Evolutionary conservation across 1,140 invertebrate genomes (phyloP), one percentile per base, ranked within the genome.

Genomic region (Danaus melanippus): DNA sequence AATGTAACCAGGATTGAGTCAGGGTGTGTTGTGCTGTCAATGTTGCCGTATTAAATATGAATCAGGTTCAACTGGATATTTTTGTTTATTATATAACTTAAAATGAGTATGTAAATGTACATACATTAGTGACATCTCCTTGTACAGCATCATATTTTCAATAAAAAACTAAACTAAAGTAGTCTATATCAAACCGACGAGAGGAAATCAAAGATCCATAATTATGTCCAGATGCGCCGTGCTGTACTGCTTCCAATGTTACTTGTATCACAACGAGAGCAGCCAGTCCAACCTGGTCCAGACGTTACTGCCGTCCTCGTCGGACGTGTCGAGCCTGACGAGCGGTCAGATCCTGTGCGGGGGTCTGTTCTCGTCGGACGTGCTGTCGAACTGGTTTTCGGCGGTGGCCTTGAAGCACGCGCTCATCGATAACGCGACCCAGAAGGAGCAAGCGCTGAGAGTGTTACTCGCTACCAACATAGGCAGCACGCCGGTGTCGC

Each of bases 331-430:
- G 5, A 86, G 88, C 12, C 71, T 93, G 12, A 93, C 91, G 8
- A 92, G 90, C 62, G 97, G 98, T 0, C 97, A 98, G 84, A 87
- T 99, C n/a, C 88, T 99, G 3, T 99, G 97, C 77, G 93, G 94
- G 12, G 81, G 98, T 0, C 86, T 99, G 10, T 98, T 99, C 80
- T 97, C 94, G 46, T 85, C 90, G 0, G 97, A 99, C 79, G 88
- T 94, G 11, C 85, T 97, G n/a, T 97, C 95, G n/a, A 98, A 97
- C 79, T 99, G 98, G 98, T 97, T 98, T 85, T 95, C 96, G 1
- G 90, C 97, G 0, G 94, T 99, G 5, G 94, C 96, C 9, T 86
- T 99, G 10, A 93, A 96, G 67, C 96, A 99, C 71, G 92, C 93
- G 0, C 86, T 99, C n/a, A 91, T 96, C 1, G 96, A 98, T 58